Percentiles rank a stretch among this genome's conserved stretches.
These are phyloP conservation scores for Clarias macrocephalus DNA, from an alignment of 2,113 vertebrate species.

Conservation along the genomic window DNA sequence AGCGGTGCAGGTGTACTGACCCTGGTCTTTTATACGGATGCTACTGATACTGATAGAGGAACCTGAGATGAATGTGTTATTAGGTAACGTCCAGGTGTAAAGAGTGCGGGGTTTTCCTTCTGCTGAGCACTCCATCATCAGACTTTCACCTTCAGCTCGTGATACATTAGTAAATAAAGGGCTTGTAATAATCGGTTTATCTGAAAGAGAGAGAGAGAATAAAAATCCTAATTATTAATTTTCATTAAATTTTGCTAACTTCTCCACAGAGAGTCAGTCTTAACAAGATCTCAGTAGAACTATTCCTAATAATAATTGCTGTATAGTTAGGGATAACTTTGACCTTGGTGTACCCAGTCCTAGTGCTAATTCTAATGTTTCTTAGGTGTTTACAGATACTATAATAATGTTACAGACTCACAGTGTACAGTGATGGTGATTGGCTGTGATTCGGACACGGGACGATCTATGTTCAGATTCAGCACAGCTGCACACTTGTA, in stretches of 20 bases:
- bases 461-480: too few species aligned
- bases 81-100: not conserved
- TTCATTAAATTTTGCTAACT: not conserved
- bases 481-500: too few species aligned
- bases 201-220: not conserved
- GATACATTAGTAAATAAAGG: not conserved
- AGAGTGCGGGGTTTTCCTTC: not conserved
- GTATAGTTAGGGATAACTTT: too few species aligned
- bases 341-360: too few species aligned
- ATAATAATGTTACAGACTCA: too few species aligned
- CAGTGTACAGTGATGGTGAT: too few species aligned
- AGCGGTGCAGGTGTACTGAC: not conserved
- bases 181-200: not conserved
- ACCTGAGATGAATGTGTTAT: not conserved
- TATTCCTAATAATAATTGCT: too few species aligned
- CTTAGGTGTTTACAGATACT: too few species aligned
- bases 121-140: not conserved
- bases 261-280: not conserved
- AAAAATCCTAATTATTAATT: too few species aligned
- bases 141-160: not conserved
- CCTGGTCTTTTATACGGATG: not conserved
- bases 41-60: not conserved
- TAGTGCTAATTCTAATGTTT: too few species aligned
- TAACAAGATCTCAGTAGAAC: not conserved
- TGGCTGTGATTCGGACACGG: too few species aligned